Base-by-base conservation (phyloP, 1,140 invertebrate genomes). In the Arctopsyche grandis region DNA sequence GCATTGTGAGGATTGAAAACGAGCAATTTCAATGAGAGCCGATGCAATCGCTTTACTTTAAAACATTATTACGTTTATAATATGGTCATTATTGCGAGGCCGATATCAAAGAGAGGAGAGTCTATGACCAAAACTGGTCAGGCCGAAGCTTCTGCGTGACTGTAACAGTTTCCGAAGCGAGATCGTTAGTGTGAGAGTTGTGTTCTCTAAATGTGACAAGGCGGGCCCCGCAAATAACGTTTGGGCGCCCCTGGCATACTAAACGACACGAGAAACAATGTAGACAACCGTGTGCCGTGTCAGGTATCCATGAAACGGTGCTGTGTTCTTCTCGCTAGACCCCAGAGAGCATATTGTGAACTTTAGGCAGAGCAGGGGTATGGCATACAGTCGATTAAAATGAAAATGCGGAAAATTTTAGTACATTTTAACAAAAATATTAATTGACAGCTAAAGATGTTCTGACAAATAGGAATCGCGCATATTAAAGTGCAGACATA, bases 71-170 rank as follows among this genome's bases (percentile, higher is more conserved):
- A 66, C 14, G 24, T 60, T 22, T 16, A 22, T 22, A 60, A 60
- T 22, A 60, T 21, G n/a, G 21, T 14, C 63, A 66, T 66, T 66
- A 66, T 26, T 3, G 0, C 24, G 26, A 24, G 19, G 7, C 26
- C 56, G 63, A 9, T 66, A 9, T 66, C 21, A 66, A 26, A 24
- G 24, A 66, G 12, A 26, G 21, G 24, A 66, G 12, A 26, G 21
- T 38, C 21, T 69, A 10, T 71, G 19, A 71, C 69, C 69, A 71
- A 71, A 71, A 21, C 69, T 22, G 21, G 69, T 71, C 69, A 71
- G 16, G 46, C 14, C 4, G 10, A 52, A 16, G 48, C 21, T 48
- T 71, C 44, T 44, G 69, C 69, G 69, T 71, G 69, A 71, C 69
- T 48, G 66, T 69, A 71, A 71, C 69, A 46, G 26, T 71, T 71